Percentiles rank a stretch among this genome's conserved stretches.
phyloP scores from a whole-genome alignment of 2,797 vertebrate genomes.

The Darevskia nairensis region DNA sequence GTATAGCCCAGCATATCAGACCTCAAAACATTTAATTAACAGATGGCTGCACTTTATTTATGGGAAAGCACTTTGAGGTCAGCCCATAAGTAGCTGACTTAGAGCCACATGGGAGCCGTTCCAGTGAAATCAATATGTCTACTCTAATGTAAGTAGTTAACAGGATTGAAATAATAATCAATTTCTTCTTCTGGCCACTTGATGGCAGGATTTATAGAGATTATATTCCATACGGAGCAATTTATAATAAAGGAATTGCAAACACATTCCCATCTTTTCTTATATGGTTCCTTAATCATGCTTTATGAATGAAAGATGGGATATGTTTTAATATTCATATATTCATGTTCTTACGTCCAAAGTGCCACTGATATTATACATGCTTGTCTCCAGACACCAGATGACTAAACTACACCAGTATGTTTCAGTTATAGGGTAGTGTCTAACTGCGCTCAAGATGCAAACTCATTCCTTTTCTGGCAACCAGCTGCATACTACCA shows the following conservation, averaged over 20 bases:
- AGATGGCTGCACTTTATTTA: neutral
- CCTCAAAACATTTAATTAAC: neutral
- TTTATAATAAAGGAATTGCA: conserved; percentile 24
- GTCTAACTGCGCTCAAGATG: neutral
- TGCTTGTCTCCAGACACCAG: neutral
- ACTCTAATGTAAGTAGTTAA: neutral
- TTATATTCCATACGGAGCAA: conserved; percentile 13
- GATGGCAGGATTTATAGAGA: conserved; percentile 37
- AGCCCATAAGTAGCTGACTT: neutral
- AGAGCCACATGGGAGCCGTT: conserved; percentile 2
- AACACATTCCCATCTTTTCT: neutral
- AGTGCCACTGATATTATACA: neutral
- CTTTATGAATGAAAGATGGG: neutral
- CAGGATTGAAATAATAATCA: conserved; percentile 18
- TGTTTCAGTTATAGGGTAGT: neutral
- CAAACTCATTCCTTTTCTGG: neutral
- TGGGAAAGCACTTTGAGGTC: neutral
- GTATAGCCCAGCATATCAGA: neutral
- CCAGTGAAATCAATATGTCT: conserved; percentile 12
- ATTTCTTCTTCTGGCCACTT: conserved; percentile 33
- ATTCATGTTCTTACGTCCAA: neutral
- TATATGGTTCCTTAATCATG: neutral
- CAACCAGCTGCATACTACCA: neutral
- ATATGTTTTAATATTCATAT: neutral
- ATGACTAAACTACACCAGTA: neutral